A percentile compares a stretch with the other conserved stretches of the same genome.
These are phyloP conservation scores for Pissodes strobi DNA, from an alignment of 1,140 invertebrate genomes.

Conservation along the genomic window DNA sequence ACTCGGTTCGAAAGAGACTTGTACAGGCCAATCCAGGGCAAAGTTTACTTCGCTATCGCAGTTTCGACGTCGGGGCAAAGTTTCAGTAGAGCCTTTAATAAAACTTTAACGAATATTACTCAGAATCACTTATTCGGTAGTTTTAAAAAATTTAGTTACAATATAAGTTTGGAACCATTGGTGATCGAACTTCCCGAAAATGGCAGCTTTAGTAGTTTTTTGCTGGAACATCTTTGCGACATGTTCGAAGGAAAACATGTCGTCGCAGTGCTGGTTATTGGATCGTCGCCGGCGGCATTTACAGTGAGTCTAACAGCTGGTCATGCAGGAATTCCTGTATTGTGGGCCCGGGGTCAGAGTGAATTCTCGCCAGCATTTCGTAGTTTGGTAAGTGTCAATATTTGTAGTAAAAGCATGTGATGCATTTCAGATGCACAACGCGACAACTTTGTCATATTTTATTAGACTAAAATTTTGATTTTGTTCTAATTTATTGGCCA, in stretches of 20 bases:
- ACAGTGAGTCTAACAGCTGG: conserved; percentile 54
- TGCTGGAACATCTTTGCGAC: conserved; percentile 52
- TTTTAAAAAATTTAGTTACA: conserved; percentile 39
- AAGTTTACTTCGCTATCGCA: conserved; percentile 53
- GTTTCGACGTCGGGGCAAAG: conserved; percentile 44
- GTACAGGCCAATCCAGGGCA: conserved; percentile 21
- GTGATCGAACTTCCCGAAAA: conserved; percentile 53
- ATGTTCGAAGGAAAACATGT: conserved; percentile 54
- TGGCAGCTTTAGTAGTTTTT: conserved; percentile 52
- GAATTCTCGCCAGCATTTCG: conserved; percentile 49
- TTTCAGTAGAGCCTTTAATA: conserved; percentile 53
- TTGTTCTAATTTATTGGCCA: conserved; percentile 15
- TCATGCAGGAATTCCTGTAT: conserved; percentile 53
- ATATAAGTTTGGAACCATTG: conserved; percentile 52
- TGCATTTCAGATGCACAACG: too few species aligned
- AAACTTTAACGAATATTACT: conserved; percentile 53
- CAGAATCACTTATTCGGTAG: conserved; percentile 44
- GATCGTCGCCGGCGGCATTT: conserved; percentile 54
- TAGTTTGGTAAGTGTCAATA: conserved; percentile 51
- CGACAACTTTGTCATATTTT: too few species aligned
- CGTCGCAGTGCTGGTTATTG: conserved; percentile 53
- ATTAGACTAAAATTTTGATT: too few species aligned
- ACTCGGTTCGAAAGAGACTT: conserved; percentile 15
- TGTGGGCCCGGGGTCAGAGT: conserved; percentile 54
- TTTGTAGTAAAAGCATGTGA: too few species aligned